phyloP scores from a whole-genome alignment of 2,113 vertebrate species.

The Butastur rufipennis region DNA sequence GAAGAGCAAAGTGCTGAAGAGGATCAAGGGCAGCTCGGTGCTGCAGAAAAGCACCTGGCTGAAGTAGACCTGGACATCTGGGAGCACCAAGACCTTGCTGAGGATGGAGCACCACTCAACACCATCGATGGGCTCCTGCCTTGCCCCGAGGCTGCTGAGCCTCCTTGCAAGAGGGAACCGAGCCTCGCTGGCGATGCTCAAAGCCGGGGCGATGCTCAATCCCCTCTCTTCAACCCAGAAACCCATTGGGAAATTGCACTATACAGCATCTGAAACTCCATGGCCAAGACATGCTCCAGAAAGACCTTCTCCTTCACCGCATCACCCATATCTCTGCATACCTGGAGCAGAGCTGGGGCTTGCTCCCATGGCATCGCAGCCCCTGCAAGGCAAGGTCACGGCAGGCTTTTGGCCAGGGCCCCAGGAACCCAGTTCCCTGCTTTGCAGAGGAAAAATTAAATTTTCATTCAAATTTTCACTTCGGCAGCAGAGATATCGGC shows the following conservation, averaged over 20 bases:
- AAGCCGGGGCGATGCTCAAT: not conserved
- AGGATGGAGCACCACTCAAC: not conserved
- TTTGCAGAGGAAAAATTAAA: not conserved
- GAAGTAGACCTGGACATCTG: not conserved
- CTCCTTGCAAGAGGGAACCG: not conserved
- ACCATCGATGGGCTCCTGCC: rapidly evolving
- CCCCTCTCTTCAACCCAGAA: not conserved
- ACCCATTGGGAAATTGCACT: not conserved
- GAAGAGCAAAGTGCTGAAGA: not conserved
- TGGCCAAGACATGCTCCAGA: not conserved
- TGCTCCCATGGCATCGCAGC: not conserved
- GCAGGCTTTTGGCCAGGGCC: not conserved
- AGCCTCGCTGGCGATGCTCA: not conserved
- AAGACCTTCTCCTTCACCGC: conserved; percentile 5
- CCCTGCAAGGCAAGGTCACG: not conserved
- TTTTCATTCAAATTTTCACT: conserved; percentile 52
- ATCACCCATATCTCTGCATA: not conserved
- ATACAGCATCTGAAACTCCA: conserved; percentile 3
- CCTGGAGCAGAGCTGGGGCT: not conserved
- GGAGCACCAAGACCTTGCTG: not conserved
- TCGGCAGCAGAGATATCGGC: not conserved
- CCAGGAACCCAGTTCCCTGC: not conserved
- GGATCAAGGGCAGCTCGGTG: not conserved
- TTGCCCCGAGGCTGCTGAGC: not conserved
- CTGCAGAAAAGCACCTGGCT: conserved; percentile 9